Evolutionary conservation across 2,888 invertebrate genomes (phyloP).

Genomic region (Corythucha ciliata): DNA sequence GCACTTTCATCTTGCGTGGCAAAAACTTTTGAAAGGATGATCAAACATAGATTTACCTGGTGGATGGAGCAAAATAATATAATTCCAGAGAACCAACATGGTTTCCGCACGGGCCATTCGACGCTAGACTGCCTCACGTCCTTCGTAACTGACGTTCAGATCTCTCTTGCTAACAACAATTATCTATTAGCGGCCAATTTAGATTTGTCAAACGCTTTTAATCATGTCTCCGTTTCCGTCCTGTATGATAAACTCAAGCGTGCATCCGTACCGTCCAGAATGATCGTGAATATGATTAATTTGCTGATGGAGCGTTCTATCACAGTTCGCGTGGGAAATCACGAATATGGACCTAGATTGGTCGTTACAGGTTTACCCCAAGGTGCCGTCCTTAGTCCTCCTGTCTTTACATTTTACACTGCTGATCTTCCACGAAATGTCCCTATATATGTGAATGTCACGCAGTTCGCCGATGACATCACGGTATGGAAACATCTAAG

Average conservation of each 20-base stretch:
- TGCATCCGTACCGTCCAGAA: background rate
- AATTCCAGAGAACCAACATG: conserved; percentile 21
- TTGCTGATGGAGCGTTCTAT: background rate
- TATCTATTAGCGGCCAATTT: conserved; percentile 9
- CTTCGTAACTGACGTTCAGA: conserved; percentile 1
- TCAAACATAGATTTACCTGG: conserved; percentile 14
- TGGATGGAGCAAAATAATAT: conserved; percentile 20
- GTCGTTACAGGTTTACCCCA: conserved; percentile 4
- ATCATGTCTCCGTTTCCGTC: conserved; percentile 16
- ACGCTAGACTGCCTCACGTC: conserved; percentile 16
- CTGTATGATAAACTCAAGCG: too few species aligned
- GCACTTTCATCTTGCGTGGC: conserved; percentile 15
- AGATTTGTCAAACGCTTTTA: conserved; percentile 19
- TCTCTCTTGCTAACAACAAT: conserved; percentile 11
- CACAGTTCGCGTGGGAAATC: background rate
- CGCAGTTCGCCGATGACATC: conserved; percentile 21
- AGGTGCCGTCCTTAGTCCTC: conserved; percentile 11
- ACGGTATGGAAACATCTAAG: background rate
- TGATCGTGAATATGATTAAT: background rate
- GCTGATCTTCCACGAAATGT: background rate
- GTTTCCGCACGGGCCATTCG: conserved; percentile 14
- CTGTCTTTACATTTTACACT: conserved; percentile 16
- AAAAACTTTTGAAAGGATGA: conserved; percentile 23
- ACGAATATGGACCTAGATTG: background rate
- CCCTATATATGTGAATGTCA: too few species aligned